phyloP scores from a whole-genome alignment of 2,113 vertebrate genomes.

The Platichthys stellatus region DNA sequence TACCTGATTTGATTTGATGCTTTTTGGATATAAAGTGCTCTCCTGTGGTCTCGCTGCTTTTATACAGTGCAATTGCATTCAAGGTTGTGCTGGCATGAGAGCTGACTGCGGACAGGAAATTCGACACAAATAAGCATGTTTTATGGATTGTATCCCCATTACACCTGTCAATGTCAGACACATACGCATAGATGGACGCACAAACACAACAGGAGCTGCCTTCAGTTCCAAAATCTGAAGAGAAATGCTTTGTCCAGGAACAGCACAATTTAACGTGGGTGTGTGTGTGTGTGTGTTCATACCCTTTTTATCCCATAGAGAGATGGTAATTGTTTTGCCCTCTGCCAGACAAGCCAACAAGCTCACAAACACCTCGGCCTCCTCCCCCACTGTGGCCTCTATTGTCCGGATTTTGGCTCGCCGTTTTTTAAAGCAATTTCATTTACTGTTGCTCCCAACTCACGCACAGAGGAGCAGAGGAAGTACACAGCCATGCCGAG shows the following conservation, averaged over 20 bases:
- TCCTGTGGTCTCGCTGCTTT: slow-evolving; percentile 44
- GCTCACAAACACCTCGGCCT: background rate
- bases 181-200: background rate
- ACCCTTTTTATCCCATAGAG: slow-evolving; percentile 37
- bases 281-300: slow-evolving; percentile 1
- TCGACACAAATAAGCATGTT: slow-evolving; percentile 28
- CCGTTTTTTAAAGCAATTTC: slow-evolving; percentile 17
- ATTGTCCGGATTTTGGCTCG: slow-evolving; percentile 18
- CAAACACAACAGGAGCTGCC: background rate
- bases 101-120: slow-evolving; percentile 23
- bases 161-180: slow-evolving; percentile 1
- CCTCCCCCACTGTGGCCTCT: background rate
- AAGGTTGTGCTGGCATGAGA: slow-evolving; percentile 21
- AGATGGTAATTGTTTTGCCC: slow-evolving; percentile 50
- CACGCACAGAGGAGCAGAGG: slow-evolving; percentile 7
- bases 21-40: slow-evolving; percentile 57
- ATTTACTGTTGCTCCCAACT: slow-evolving; percentile 11
- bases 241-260: background rate
- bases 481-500: background rate
- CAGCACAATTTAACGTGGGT: slow-evolving; percentile 10
- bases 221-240: background rate
- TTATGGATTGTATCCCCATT: slow-evolving; percentile 16
- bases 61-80: slow-evolving; percentile 36
- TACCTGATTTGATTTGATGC: slow-evolving; percentile 55
- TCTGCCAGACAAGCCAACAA: slow-evolving; percentile 17